A percentile compares a stretch with the other conserved stretches of the same genome.
Evolutionary conservation across 1,140 invertebrate species (phyloP).

Genomic region (Lucilia cuprina): DNA sequence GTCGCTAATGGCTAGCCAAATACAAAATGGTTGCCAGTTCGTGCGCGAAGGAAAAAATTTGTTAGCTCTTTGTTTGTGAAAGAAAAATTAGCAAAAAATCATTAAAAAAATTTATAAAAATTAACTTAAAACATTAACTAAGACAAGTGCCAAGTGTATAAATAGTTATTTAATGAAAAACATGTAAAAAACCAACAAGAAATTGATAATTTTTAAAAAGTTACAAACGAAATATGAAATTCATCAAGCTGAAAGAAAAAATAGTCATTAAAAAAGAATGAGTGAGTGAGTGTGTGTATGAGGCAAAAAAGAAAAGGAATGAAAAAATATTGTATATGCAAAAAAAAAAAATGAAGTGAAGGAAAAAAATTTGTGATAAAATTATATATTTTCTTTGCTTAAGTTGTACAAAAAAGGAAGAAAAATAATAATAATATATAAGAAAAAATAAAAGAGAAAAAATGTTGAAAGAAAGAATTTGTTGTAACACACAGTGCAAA

Average conservation of each 20-base stretch:
- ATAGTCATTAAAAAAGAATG: conserved; percentile 31
- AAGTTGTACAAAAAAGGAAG: not conserved
- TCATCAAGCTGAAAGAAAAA: not conserved
- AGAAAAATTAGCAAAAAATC: conserved; percentile 21
- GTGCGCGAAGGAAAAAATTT: conserved; percentile 30
- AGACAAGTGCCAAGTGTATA: conserved; percentile 32
- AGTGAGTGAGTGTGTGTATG: conserved; percentile 25
- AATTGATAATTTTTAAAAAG: not conserved
- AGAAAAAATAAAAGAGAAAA: not conserved
- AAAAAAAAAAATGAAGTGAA: conserved; percentile 23
- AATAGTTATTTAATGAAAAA: not conserved
- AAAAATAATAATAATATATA: not conserved
- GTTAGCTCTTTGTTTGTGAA: conserved; percentile 29
- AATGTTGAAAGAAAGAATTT: not conserved
- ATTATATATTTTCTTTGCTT: not conserved
- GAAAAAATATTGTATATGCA: conserved; percentile 18
- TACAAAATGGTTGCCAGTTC: conserved; percentile 35
- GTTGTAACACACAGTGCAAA: not conserved
- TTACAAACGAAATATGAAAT: not conserved
- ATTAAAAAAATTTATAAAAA: not conserved
- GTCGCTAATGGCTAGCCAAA: conserved; percentile 11
- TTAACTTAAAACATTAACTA: conserved; percentile 5
- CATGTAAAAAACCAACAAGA: not conserved
- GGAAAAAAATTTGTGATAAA: conserved; percentile 6
- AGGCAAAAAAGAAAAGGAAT: conserved; percentile 7